A percentile compares a stretch with the other conserved stretches of the same genome.
These are phyloP conservation scores for Hipposideros larvatus DNA, from an alignment of 2,797 vertebrate genomes.

Conservation along the genomic window DNA sequence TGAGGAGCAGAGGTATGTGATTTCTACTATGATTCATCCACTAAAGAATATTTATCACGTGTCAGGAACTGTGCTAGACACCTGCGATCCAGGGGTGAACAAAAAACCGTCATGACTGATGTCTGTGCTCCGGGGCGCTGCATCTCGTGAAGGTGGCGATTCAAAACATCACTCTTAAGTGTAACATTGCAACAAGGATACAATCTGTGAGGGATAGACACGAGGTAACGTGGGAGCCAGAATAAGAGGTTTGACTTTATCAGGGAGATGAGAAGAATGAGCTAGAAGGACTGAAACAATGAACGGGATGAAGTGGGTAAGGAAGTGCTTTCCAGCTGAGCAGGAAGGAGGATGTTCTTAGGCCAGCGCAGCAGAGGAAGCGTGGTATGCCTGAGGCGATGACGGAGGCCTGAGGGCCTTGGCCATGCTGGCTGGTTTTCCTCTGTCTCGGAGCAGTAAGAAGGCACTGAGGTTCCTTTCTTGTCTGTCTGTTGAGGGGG, in stretches of 20 bases:
- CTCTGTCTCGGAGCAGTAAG: too few relatives aligned
- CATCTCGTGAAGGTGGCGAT: neutral
- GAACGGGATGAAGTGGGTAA: neutral
- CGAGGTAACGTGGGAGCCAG: neutral
- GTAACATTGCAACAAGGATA: neutral
- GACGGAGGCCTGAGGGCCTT: neutral
- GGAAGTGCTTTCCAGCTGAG: neutral
- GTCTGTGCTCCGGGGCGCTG: neutral
- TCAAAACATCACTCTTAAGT: neutral
- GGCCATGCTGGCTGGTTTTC: too few relatives aligned
- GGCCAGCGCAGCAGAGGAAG: neutral
- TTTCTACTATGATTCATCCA: neutral
- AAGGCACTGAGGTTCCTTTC: too few relatives aligned
- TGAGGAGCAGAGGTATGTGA: neutral
- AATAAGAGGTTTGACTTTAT: neutral
- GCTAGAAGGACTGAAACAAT: neutral
- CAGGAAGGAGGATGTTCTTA: neutral
- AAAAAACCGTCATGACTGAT: too few relatives aligned
- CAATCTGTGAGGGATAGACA: neutral
- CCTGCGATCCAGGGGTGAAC: neutral
- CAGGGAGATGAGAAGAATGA: neutral
- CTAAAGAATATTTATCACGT: neutral
- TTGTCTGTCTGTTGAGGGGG: rapidly evolving
- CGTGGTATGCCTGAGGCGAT: rapidly evolving
- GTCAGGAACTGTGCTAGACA: neutral